phyloP scores from a whole-genome alignment of 2,797 vertebrate species.

The Synaphobranchus kaupii region DNA sequence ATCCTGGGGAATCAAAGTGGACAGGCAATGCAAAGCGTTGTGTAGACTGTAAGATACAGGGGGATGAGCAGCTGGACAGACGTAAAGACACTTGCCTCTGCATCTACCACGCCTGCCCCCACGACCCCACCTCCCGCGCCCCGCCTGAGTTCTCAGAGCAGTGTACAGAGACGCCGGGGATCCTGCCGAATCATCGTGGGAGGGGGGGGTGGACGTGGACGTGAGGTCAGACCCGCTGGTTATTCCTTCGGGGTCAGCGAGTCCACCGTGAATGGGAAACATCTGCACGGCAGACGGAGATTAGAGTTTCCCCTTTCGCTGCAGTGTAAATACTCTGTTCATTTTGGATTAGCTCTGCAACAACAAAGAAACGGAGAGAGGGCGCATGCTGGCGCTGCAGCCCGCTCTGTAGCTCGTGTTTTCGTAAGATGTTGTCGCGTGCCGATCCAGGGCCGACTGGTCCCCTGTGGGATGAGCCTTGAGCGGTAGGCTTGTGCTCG shows the following conservation, averaged over 20 bases:
- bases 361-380: background rate
- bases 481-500: background rate
- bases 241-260: background rate
- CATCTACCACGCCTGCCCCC: background rate
- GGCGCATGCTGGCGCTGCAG: background rate
- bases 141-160: background rate
- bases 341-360: background rate
- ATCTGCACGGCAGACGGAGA: constrained; percentile 6
- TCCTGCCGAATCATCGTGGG: background rate
- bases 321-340: background rate
- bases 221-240: background rate
- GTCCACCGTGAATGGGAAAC: background rate
- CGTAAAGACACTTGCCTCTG: background rate
- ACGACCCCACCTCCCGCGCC: background rate
- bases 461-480: background rate
- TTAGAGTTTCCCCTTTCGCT: background rate
- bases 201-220: background rate
- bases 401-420: background rate
- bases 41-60: background rate
- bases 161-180: background rate
- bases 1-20: background rate
- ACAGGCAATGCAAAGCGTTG: background rate
- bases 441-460: background rate
- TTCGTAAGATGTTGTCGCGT: background rate
- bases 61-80: background rate